Base-by-base conservation (phyloP, 2,113 vertebrate species). In the Phasianus colchicus region DNA sequence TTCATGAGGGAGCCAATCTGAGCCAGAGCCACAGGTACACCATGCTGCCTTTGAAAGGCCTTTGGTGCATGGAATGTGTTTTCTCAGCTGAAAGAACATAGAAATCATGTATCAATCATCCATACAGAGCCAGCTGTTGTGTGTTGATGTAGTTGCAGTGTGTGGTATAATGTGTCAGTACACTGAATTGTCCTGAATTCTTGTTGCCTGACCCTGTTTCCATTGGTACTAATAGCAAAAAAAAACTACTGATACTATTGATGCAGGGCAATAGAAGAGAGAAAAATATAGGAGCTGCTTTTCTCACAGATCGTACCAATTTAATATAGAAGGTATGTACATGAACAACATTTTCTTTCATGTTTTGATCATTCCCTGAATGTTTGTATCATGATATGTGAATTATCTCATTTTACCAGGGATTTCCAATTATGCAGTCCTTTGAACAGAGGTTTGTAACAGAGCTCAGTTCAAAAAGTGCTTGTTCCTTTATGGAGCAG, bases 131-230 rank as follows among this genome's bases (percentile, higher is more conserved):
- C 60, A 67, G 61, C 63, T 66, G 32, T 30, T 9, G 3, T 3
- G 8, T 13, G 88, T 36, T 17, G 16, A 47, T 3, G 0, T 57
- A 5, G 65, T 78, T 10, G 36, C 0, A 57, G 21, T 22, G 25
- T 12, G 38, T 50, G 21, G n/a, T 71, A 5, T 7, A 16, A 7
- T 2, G 27, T 52, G 11, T 30, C 7, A 16, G 69, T 27, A n/a
- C 45, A 5, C 36, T 42, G 13, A 24, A 1, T 10, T 47, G 45
- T 45, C 45, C 10, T 18, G 13, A 65, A 8, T 21, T 48, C 5
- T 10, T 5, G 4, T 8, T 38, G 40, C 36, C 32, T 3, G 0
- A 15, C 20, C 75, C 50, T 2, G 0, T 40, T 84, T 22, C 65
- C 32, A 18, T 10, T 60, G 70, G 27, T 55, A 30, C 24, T 60